Conservation (phyloP, 2,797 vertebrate genomes). For the Falco peregrinus region DNA sequence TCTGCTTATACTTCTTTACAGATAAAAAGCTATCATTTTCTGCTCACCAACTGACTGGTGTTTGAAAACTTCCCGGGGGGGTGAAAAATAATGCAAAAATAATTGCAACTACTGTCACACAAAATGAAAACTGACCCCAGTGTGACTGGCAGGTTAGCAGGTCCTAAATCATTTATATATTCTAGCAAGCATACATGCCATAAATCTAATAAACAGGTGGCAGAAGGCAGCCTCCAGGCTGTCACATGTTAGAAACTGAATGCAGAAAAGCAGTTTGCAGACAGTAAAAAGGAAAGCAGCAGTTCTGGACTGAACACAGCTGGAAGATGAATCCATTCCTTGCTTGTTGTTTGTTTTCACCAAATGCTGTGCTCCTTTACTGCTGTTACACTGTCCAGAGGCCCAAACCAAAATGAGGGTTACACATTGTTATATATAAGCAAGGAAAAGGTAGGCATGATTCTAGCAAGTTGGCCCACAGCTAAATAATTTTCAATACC, state of each 20-base stretch:
- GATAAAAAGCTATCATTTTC: neutral
- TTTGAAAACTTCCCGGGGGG: neutral
- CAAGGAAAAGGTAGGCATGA: neutral
- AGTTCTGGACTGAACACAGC: neutral
- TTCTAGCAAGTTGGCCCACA: neutral
- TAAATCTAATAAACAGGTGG: constrained; percentile 27
- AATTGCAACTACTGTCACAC: neutral
- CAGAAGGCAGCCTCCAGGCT: neutral
- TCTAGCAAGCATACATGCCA: neutral
- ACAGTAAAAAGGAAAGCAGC: neutral
- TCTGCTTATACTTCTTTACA: neutral
- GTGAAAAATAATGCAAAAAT: neutral
- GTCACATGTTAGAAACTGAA: constrained; percentile 27
- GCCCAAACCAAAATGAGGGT: neutral
- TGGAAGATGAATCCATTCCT: neutral
- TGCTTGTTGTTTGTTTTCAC: neutral
- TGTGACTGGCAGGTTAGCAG: neutral
- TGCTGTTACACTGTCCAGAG: neutral
- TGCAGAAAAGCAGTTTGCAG: neutral
- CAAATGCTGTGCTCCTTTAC: neutral
- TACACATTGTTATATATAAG: neutral
- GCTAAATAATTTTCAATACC: neutral
- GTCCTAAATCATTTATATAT: constrained; percentile 2
- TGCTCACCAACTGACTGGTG: neutral
- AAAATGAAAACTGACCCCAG: constrained; percentile 10